A percentile compares a stretch with the other conserved stretches of the same genome.
phyloP scores from a whole-genome alignment of 2,113 vertebrate species.

The Ornithorhynchus anatinus region DNA sequence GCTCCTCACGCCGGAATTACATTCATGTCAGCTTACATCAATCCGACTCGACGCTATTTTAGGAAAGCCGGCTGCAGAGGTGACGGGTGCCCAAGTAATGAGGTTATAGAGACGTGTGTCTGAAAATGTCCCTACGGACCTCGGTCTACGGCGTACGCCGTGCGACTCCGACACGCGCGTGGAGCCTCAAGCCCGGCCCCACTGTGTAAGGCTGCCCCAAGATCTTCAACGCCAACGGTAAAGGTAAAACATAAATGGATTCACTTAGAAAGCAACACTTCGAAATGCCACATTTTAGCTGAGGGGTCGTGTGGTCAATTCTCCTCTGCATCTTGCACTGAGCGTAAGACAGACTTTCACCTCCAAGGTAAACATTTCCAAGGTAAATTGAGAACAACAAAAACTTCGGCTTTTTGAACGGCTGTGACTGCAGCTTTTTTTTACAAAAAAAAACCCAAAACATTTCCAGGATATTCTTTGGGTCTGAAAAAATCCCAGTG shows the following conservation, averaged over 20 bases:
- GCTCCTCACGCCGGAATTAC: background rate
- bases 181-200: fast-evolving
- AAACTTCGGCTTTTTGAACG: too few species aligned
- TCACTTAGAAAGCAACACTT: background rate
- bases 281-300: background rate
- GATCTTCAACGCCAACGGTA: background rate
- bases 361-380: too few species aligned
- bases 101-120: background rate
- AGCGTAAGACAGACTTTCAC: too few species aligned
- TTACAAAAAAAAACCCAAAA: background rate
- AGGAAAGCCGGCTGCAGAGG: background rate
- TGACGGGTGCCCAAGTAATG: background rate
- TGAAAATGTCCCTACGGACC: background rate
- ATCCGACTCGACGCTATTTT: background rate
- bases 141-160: background rate
- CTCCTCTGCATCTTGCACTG: background rate
- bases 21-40: constrained; percentile 4
- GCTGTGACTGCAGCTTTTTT: too few species aligned
- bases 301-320: background rate
- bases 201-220: background rate
- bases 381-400: too few species aligned
- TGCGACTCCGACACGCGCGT: background rate
- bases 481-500: background rate
- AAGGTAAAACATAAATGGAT: background rate
- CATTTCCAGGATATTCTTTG: background rate